Conservation (phyloP, 2,797 vertebrate genomes). For the Rhincodon typus region DNA sequence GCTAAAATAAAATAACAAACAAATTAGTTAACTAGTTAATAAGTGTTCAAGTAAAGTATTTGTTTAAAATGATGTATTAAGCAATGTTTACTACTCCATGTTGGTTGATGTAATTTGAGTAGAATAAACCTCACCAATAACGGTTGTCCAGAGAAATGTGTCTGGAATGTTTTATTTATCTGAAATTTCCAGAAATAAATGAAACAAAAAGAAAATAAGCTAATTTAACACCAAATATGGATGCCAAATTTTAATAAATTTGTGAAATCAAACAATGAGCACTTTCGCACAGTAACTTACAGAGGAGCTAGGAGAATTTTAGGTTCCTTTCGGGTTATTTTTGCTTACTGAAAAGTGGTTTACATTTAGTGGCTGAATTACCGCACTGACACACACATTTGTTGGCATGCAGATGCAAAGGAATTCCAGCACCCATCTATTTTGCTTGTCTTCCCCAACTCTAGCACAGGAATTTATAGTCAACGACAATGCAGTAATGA, state of each 20-base stretch:
- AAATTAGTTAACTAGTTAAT: background rate
- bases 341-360: background rate
- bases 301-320: background rate
- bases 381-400: background rate
- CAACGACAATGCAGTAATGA: background rate
- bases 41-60: background rate
- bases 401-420: background rate
- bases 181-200: background rate
- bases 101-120: background rate
- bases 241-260: background rate
- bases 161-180: background rate
- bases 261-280: background rate
- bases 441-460: background rate
- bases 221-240: background rate
- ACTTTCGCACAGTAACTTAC: background rate
- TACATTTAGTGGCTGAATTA: background rate
- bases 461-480: background rate
- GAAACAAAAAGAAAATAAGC: background rate
- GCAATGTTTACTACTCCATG: background rate
- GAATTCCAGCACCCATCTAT: background rate
- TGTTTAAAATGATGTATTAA: background rate
- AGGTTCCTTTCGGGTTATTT: background rate
- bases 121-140: background rate
- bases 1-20: background rate
- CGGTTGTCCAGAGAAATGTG: background rate